phyloP scores from a whole-genome alignment of 2,113 vertebrate genomes.

The Takifugu flavidus region DNA sequence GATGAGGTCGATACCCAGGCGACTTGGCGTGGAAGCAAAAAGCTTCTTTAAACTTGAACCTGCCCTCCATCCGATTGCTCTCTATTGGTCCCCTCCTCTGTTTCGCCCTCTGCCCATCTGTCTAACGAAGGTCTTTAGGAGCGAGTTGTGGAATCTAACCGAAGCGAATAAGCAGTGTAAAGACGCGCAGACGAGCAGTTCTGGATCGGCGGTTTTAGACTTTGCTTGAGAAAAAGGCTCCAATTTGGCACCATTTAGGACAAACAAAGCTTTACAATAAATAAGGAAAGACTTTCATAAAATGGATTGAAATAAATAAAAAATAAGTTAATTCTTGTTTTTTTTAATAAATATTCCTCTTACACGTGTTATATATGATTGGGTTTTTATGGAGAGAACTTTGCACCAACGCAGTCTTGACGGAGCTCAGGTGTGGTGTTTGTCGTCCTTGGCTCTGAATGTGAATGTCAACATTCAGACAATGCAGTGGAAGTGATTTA shows the following conservation, averaged over 20 bases:
- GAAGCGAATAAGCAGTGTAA: constrained; percentile 18
- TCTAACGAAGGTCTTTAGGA: constrained; percentile 23
- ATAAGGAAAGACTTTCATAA: constrained; percentile 84
- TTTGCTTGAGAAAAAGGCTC: constrained; percentile 63
- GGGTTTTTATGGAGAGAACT: constrained; percentile 80
- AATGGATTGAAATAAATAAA: constrained; percentile 96
- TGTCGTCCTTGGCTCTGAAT: constrained; percentile 70
- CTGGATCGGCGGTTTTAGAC: constrained; percentile 26
- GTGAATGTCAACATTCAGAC: constrained; percentile 71
- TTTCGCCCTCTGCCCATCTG: constrained; percentile 4
- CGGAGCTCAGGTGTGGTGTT: constrained; percentile 48
- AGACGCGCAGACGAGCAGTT: constrained; percentile 17
- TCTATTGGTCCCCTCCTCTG: constrained; percentile 61
- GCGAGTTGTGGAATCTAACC: constrained; percentile 48
- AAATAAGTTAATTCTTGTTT: constrained; percentile 91
- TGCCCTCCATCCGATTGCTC: constrained; percentile 8
- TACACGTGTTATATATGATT: constrained; percentile 76
- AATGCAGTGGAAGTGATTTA: constrained; percentile 14
- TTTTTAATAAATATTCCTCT: constrained; percentile 97
- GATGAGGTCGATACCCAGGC: constrained; percentile 17
- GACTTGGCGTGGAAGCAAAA: constrained; percentile 1
- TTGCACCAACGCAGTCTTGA: constrained; percentile 57
- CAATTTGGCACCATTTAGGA: constrained; percentile 90
- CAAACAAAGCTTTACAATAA: constrained; percentile 81
- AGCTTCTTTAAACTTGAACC: too few relatives aligned